Conservation (phyloP, 2,797 vertebrate genomes). For the Arnoldichthys spilopterus region DNA sequence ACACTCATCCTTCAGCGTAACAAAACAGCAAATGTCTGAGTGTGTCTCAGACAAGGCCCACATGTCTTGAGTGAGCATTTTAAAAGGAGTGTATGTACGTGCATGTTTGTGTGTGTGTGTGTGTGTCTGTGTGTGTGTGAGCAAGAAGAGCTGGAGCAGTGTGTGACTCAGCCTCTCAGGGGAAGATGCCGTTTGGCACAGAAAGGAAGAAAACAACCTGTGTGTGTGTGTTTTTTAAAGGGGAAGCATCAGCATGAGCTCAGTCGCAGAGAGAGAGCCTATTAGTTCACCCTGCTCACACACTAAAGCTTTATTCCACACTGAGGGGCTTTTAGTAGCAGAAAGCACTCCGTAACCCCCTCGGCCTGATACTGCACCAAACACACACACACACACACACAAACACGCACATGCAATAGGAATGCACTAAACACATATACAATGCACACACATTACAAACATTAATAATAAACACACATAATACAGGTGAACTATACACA, state of each 20-base stretch:
- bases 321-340: slow-evolving; percentile 8
- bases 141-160: slow-evolving; percentile 29
- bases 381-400: not conserved
- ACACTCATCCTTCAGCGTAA: not conserved
- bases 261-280: slow-evolving; percentile 6
- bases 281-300: slow-evolving; percentile 31
- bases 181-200: slow-evolving; percentile 41
- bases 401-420: not conserved
- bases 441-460: not conserved
- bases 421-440: not conserved
- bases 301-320: slow-evolving; percentile 27
- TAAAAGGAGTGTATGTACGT: slow-evolving; percentile 6
- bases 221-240: slow-evolving; percentile 30
- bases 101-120: slow-evolving; percentile 8
- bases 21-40: slow-evolving; percentile 27
- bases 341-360: slow-evolving; percentile 5
- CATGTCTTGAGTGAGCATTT: slow-evolving; percentile 26
- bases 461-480: no score
- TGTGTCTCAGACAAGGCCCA: slow-evolving; percentile 34
- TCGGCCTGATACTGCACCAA: not conserved
- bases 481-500: not conserved
- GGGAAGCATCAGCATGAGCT: slow-evolving; percentile 23
- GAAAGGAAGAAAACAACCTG: slow-evolving; percentile 51
- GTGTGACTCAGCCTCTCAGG: slow-evolving; percentile 51
- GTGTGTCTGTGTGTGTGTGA: no score